Conservation (phyloP, 2,113 vertebrate species). For the Lethenteron reissneri region DNA sequence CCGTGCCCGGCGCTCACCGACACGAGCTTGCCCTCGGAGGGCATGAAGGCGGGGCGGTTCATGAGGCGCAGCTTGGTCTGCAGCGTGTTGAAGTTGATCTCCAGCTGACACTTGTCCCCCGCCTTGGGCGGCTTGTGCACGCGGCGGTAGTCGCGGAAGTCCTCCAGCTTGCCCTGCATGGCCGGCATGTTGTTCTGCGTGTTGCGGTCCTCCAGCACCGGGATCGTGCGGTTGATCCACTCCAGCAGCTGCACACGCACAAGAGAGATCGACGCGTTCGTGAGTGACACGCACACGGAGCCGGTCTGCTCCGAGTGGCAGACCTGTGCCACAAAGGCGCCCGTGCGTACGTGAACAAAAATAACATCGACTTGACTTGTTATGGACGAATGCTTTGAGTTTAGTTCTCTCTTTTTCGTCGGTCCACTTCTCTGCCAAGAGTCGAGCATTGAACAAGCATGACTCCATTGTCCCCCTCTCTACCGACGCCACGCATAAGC, state of each 20-base stretch:
- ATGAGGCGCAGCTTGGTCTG: constrained; percentile 83
- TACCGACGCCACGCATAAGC: no score
- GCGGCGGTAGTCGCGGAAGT: constrained; percentile 63
- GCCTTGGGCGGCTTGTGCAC: constrained; percentile 78
- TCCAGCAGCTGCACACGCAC: constrained; percentile 39
- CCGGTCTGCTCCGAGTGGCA: no score
- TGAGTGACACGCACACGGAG: no score
- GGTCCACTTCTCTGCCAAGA: no score
- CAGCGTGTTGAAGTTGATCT: constrained; percentile 93
- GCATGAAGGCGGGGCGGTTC: constrained; percentile 82
- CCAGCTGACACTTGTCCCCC: constrained; percentile 78
- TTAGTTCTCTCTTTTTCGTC: no score
- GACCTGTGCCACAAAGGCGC: no score
- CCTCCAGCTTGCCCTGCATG: constrained; percentile 84
- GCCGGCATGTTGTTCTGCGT: constrained; percentile 66
- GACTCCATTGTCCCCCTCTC: no score
- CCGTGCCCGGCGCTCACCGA: constrained; percentile 12
- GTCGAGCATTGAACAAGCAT: no score
- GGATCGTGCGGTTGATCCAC: constrained; percentile 79
- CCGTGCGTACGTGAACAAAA: no score
- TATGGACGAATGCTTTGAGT: no score
- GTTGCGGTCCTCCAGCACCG: constrained; percentile 61
- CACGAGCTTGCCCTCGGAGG: constrained; percentile 72
- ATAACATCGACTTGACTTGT: no score
- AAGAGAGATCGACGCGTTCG: no score